Evolutionary conservation across 1,140 invertebrate species (phyloP), one percentile per base, ranked within the genome.

Genomic region (Phenacoccus solenopsis): DNA sequence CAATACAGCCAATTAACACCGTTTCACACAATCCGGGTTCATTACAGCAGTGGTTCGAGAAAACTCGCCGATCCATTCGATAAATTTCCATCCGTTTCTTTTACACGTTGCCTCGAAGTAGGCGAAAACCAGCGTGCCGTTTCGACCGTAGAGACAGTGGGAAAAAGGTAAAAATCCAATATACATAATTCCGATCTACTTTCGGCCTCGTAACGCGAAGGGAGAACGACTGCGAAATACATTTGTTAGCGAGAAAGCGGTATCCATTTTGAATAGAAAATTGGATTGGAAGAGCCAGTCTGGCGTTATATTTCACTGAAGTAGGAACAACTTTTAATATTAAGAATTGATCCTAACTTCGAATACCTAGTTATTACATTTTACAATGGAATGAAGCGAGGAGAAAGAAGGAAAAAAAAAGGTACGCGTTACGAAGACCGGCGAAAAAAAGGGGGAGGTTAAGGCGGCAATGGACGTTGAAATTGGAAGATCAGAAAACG

Each of bases 201-300:
- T 49, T 49, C 20, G 38, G 38, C 12, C n/a, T 49, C 12, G 20
- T 16, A 49, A 49, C 38, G 38, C 5, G 5, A 16, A 49, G 38
- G 38, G 38, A 49, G 38, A 49, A 49, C 20, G 38, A 49, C 38
- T 49, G 38, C 20, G 38, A 49, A 49, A 49, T 49, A 49, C 38
- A 49, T 49, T 49, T 49, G 38, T 49, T 49, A 49, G 38, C 16
- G 4, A 16, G 38, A 49, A 49, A 49, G 38, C 38, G 38, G 38
- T 49, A 49, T 49, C 38, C 38, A 49, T 49, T 49, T 49, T 49
- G 38, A 49, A 49, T 49, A 49, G 38, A 49, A 49, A 49, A 49
- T 49, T 49, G 38, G 38, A 49, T 49, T 49, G 38, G 38, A 49
- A 49, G 38, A 49, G 38, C 38, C 38, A 49, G 38, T 49, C 16